Percentiles rank a stretch among this genome's conserved stretches.
These are phyloP conservation scores for Manis crassicaudata DNA, from an alignment of 2,797 vertebrate genomes.

Conservation along the genomic window DNA sequence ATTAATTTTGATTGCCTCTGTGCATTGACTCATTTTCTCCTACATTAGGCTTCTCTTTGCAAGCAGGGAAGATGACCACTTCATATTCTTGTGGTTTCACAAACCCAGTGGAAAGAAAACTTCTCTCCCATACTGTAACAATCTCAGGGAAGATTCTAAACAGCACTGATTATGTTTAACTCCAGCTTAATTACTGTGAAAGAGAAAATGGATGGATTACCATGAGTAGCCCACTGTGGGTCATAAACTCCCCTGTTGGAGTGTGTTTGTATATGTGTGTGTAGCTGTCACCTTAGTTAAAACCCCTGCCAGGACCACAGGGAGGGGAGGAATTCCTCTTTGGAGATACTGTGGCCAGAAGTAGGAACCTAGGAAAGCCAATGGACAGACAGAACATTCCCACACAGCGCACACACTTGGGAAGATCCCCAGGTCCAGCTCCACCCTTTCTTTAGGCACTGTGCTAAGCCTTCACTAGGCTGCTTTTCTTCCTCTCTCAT, in stretches of 20 bases:
- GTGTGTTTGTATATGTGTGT: neutral
- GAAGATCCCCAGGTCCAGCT: neutral
- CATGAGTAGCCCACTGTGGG: neutral
- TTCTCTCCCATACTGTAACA: neutral
- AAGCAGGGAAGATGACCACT: neutral
- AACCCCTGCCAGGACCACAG: neutral
- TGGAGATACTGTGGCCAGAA: neutral
- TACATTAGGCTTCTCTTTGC: neutral
- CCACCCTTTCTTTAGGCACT: neutral
- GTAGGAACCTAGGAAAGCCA: neutral
- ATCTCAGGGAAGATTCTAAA: neutral
- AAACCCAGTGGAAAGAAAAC: neutral
- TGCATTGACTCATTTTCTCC: neutral
- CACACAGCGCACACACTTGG: too few species aligned
- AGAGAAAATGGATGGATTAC: neutral
- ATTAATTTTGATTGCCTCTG: neutral
- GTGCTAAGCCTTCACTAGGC: too few species aligned
- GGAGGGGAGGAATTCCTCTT: neutral
- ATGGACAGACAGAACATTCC: neutral
- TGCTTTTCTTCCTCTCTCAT: neutral
- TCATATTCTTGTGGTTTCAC: neutral
- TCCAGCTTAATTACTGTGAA: neutral
- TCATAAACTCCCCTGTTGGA: neutral
- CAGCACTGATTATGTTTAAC: neutral
- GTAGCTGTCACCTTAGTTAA: neutral